Conservation (phyloP, 1,140 invertebrate species). For the Helicorthomorpha holstii region DNA sequence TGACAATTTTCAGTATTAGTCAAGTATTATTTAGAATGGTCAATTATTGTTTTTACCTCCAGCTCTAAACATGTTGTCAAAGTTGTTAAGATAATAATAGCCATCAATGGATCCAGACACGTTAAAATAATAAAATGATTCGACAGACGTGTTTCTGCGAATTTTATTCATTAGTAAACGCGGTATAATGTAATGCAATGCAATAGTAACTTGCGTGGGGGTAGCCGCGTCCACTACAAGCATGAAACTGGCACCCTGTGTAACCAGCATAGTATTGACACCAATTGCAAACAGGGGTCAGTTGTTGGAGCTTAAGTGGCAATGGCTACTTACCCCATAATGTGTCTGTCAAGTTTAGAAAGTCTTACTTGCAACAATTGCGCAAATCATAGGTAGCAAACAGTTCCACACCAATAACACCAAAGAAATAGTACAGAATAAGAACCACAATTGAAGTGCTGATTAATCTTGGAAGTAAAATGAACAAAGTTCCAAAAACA, state of each 20-base stretch:
- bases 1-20: conserved; percentile 9
- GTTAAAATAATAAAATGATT: conserved; percentile 62
- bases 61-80: conserved; percentile 37
- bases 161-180: conserved; percentile 3
- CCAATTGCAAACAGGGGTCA: too few species aligned
- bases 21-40: not conserved
- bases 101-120: conserved; percentile 42
- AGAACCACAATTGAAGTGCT: conserved; percentile 65
- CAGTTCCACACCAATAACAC: conserved; percentile 79
- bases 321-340: too few species aligned
- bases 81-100: conserved; percentile 78
- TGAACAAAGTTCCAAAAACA: conserved; percentile 72
- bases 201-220: too few species aligned
- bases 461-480: conserved; percentile 51
- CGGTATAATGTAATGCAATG: not conserved
- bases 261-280: too few species aligned
- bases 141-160: conserved; percentile 59
- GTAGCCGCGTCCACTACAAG: too few species aligned
- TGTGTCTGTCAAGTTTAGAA: too few species aligned
- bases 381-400: conserved; percentile 56
- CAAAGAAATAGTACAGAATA: conserved; percentile 78
- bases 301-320: too few species aligned
- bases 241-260: too few species aligned
- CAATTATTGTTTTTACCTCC: conserved; percentile 20
- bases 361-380: conserved; percentile 71